These are phyloP conservation scores for Rostratula benghalensis DNA, from an alignment of 2,113 vertebrate genomes.

Conservation along the genomic window DNA sequence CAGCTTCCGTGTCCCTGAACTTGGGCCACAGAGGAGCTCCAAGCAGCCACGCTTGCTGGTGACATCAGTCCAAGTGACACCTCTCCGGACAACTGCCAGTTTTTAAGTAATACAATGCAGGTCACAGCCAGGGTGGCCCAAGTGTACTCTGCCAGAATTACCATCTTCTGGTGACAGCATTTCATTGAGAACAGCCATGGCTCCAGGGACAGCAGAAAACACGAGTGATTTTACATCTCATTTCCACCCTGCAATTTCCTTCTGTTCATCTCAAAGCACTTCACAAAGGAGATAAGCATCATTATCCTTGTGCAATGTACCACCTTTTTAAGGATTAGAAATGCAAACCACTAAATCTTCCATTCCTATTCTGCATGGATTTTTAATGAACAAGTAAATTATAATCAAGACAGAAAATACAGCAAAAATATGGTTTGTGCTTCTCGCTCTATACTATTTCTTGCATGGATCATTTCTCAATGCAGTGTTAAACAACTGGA, in stretches of 20 bases:
- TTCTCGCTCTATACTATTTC: constrained; percentile 22
- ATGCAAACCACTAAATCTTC: not conserved
- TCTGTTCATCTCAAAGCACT: not conserved
- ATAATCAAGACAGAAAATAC: constrained; percentile 23
- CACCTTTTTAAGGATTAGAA: constrained; percentile 13
- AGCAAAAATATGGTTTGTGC: constrained; percentile 7
- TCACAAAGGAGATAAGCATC: not conserved
- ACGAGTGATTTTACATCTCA: not conserved
- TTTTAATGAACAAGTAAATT: constrained; percentile 51
- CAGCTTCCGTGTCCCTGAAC: not conserved
- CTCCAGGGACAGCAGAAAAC: constrained; percentile 21
- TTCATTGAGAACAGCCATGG: not conserved
- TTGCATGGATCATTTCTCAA: constrained; percentile 52
- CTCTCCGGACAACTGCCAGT: not conserved
- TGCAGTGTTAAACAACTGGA: constrained; percentile 32
- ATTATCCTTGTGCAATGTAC: not conserved
- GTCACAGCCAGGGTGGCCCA: constrained; percentile 14
- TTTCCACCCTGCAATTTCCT: not conserved
- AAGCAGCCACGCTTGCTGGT: not conserved
- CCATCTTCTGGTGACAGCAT: not conserved
- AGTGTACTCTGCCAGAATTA: constrained; percentile 31
- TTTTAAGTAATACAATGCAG: not conserved
- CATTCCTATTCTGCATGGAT: constrained; percentile 19
- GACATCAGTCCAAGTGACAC: constrained; percentile 27
- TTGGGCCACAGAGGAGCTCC: fast-evolving